Base-by-base conservation (phyloP, 1,140 invertebrate genomes). In the Pseudobourletiella spinata region DNA sequence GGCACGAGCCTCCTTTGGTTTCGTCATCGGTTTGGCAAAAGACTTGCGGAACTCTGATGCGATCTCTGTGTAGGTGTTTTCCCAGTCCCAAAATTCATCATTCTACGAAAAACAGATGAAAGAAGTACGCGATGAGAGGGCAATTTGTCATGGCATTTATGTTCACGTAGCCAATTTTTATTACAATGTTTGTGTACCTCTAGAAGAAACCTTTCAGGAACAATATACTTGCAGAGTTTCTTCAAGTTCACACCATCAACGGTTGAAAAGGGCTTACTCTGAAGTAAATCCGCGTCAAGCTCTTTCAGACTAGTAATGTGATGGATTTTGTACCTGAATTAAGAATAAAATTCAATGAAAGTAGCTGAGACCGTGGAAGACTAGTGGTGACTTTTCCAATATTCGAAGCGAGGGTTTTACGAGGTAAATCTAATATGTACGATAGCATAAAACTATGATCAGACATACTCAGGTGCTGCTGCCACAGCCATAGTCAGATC, bases 221-320 rank as follows among this genome's bases (percentile, higher is more conserved):
- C 61, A 4, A 69, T 20, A 39, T 59, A 66, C 42, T 46, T 55
- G 30, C 61, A 59, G 14, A 69, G 28, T 52, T 61, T 61, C 42
- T 59, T 16, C 8, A 69, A 51, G 52, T 64, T 60, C 20, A 66
- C 57, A 0, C 64, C 64, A 50, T 64, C 61, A 0, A 69, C 64
- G 11, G 63, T 60, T 15, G 64, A 66, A 35, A 69, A 69, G 2
- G 67, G 48, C 26, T 66, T 65, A 22, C 48, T 61, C 43, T 63
- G 56, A 14, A 59, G 44, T 25, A 69, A 24, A 26, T 69, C 67
- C 1, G 44, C 67, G 54, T 69, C 67, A 42, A 69, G 52, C 25
- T 69, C 67, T 35, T 59, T 64, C 22, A 69, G 48, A 51, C 64
- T 69, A 14, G 64, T 59, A 22, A 69, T 66, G 35, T 51, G 30